Base-by-base conservation (phyloP, 2,888 invertebrate species). In the Pammene fasciana region DNA sequence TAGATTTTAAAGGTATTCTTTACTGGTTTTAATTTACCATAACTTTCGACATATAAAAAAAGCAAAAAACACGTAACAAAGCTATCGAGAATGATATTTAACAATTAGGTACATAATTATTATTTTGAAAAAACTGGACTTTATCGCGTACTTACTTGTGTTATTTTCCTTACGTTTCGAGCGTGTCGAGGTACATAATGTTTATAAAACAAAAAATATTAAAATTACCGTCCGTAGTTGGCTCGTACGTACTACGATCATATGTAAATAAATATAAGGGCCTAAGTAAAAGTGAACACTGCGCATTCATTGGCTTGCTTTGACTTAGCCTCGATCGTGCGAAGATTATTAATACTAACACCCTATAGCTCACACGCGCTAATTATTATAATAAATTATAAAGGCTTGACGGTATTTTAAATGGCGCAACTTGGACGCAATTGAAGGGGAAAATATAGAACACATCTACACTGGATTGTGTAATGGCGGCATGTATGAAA, bases 341-440 rank as follows among this genome's bases (percentile, higher is more conserved):
- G 18, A 8, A 18, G 62, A 52, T 50, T 62, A 62, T 62, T 41
- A 62, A 62, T 62, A 62, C n/a, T 10, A 41, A 26, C 62, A 52
- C 61, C 18, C 50, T 48, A 60, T 60, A 60, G 36, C 60, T 60
- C 48, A 50, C 38, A 50, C 36, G 38, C 13, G 38, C 48, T 48
- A 48, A 50, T 61, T 38, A 61, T 61, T 45, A 50, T 50, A 50
- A 38, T 48, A 38, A 9, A 48, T 50, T 11, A n/a, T 18, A 45
- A 59, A 9, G 57, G 59, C 59, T 34, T 48, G 38, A 38, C 61
- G 13, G 48, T 13, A 60, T 61, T 61, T n/a, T 16, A 61, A 18
- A 61, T 50, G 18, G 38, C 54, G 9, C n/a, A n/a, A 54, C 54
- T 52, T 26, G 7, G n/a, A n/a, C n/a, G n/a, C n/a, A n/a, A 26